Evolutionary conservation across 2,113 vertebrate genomes (phyloP).

Genomic region (Mus pahari): DNA sequence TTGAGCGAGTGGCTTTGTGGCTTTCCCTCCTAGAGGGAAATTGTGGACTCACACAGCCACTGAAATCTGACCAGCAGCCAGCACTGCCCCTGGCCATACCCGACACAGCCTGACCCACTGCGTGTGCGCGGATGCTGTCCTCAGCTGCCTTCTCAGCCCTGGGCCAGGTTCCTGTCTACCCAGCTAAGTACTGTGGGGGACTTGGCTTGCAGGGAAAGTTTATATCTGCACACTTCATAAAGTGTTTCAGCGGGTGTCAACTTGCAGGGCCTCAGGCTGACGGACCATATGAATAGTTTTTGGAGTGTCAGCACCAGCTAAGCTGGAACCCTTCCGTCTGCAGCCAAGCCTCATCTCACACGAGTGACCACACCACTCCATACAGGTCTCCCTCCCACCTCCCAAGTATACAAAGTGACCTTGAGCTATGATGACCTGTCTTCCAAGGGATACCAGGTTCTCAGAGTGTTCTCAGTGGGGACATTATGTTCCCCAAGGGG

Average conservation of each 20-base stretch:
- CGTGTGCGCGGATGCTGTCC: accelerated
- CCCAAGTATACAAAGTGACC: background rate
- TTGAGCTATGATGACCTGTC: background rate
- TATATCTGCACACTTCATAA: accelerated
- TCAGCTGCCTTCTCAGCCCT: background rate
- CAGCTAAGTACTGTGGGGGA: background rate
- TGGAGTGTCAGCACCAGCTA: background rate
- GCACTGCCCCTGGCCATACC: background rate
- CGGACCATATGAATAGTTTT: background rate
- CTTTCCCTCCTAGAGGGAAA: background rate
- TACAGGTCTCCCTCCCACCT: no score
- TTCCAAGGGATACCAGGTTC: background rate
- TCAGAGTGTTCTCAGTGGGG: background rate
- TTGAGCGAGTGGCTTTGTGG: background rate
- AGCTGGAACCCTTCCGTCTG: background rate
- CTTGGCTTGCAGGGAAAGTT: background rate
- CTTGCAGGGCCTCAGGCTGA: background rate
- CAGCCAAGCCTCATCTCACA: background rate
- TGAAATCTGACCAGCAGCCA: background rate
- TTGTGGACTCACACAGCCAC: background rate
- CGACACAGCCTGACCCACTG: background rate
- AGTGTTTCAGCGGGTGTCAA: background rate
- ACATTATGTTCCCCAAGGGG: background rate
- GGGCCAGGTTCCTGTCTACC: no score
- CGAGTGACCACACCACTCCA: background rate